These are phyloP conservation scores for Spilarctia lutea DNA, from an alignment of 2,888 invertebrate species.

Conservation along the genomic window DNA sequence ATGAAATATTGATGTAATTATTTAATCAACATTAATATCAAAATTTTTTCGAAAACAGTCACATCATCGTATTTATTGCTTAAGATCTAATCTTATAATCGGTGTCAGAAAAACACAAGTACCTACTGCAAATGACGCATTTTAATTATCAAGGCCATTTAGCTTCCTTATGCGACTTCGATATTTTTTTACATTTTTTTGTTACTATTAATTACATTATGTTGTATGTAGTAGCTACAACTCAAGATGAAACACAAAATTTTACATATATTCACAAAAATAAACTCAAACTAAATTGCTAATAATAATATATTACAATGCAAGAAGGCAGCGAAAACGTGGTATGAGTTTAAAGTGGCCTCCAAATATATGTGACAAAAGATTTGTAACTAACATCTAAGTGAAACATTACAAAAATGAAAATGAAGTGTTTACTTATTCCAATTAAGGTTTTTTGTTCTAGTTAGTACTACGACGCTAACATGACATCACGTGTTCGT, in stretches of 20 bases:
- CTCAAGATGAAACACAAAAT: not conserved
- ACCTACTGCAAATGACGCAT: conserved; percentile 11
- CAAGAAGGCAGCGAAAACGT: not conserved
- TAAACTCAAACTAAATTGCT: not conserved
- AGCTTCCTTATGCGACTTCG: conserved; percentile 15
- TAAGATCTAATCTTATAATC: conserved; percentile 16
- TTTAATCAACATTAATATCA: too few species aligned
- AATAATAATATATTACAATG: not conserved
- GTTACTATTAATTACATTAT: not conserved
- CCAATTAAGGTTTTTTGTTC: not conserved
- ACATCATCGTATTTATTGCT: conserved; percentile 6
- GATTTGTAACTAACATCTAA: not conserved
- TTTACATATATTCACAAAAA: not conserved
- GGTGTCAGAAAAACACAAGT: conserved; percentile 10
- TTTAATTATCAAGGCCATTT: conserved; percentile 18
- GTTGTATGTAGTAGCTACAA: not conserved
- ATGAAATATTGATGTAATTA: too few species aligned
- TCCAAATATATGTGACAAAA: not conserved
- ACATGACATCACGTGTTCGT: conserved; percentile 1
- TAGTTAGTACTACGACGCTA: not conserved
- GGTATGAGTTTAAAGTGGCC: not conserved
- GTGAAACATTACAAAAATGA: not conserved
- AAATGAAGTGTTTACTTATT: not conserved
- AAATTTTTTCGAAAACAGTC: not conserved
- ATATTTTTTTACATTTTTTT: not conserved